Evolutionary conservation across 1,140 invertebrate species (phyloP).

Genomic region (Cephus cinctus): DNA sequence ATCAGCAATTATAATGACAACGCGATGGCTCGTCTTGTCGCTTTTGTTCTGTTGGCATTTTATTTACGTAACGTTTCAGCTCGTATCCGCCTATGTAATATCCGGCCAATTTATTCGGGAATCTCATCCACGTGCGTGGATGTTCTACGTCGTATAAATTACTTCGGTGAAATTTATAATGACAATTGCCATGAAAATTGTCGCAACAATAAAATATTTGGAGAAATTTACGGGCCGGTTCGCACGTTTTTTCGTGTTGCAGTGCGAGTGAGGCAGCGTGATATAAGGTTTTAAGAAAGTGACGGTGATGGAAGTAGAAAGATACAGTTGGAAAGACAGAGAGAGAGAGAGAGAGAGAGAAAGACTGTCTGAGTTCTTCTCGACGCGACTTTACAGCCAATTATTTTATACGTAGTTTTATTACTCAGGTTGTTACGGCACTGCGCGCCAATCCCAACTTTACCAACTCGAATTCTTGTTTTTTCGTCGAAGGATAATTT

Average conservation of each 20-base stretch:
- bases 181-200: constrained; percentile 58
- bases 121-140: no score
- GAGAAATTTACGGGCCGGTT: constrained; percentile 46
- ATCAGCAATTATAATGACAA: no score
- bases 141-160: constrained; percentile 53
- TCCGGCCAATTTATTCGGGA: background rate
- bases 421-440: constrained; percentile 17
- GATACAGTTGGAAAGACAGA: background rate
- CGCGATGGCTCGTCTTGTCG: no score
- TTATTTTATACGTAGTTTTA: constrained; percentile 52
- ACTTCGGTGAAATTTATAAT: constrained; percentile 52
- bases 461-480: background rate
- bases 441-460: background rate
- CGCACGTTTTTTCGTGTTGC: background rate
- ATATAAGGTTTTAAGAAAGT: background rate
- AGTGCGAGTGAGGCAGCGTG: background rate
- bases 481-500: no score
- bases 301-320: constrained; percentile 1
- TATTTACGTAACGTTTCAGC: background rate
- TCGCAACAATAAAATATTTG: constrained; percentile 56
- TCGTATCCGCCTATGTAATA: background rate
- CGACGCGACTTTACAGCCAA: constrained; percentile 47
- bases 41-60: background rate
- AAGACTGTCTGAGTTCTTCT: constrained; percentile 4
- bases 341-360: constrained; percentile 3